Percentiles rank a stretch among this genome's conserved stretches.
Evolutionary conservation across 1,140 invertebrate species (phyloP).

Genomic region (Aphidius ervi): DNA sequence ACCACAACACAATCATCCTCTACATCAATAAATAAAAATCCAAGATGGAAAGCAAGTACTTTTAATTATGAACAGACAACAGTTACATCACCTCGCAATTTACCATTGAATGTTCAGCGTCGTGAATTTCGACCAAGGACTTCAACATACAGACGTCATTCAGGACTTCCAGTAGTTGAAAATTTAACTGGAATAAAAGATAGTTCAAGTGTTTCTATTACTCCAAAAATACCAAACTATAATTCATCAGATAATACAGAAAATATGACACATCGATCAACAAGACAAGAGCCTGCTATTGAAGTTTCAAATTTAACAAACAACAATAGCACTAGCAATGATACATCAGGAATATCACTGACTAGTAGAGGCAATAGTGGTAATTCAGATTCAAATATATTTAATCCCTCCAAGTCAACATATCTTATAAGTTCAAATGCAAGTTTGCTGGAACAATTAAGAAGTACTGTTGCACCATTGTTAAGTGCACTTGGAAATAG

Average conservation of each 20-base stretch:
- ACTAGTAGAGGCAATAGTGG: constrained; percentile 35
- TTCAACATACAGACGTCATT: constrained; percentile 46
- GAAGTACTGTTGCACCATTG: constrained; percentile 49
- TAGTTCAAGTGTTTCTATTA: constrained; percentile 35
- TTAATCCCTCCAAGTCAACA: constrained; percentile 41
- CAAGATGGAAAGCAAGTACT: too few relatives aligned
- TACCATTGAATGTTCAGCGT: constrained; percentile 18
- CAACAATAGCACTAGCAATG: constrained; percentile 13
- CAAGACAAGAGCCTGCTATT: constrained; percentile 35
- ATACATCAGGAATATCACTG: constrained; percentile 29
- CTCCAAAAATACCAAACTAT: constrained; percentile 31
- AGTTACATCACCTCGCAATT: too few relatives aligned
- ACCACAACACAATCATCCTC: background rate
- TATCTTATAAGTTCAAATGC: constrained; percentile 37
- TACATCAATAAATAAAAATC: too few relatives aligned
- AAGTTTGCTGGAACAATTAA: constrained; percentile 42
- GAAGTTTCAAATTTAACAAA: constrained; percentile 31
- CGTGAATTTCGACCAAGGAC: constrained; percentile 42
- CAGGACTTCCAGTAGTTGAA: constrained; percentile 30
- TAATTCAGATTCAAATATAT: constrained; percentile 39
- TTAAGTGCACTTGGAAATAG: constrained; percentile 41
- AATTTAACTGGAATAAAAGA: constrained; percentile 23
- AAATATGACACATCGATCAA: constrained; percentile 27
- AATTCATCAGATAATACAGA: constrained; percentile 20
- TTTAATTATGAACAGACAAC: too few relatives aligned